Evolutionary conservation across 2,113 vertebrate genomes (phyloP), one percentile per base, ranked within the genome.

Genomic region (Mola mola): DNA sequence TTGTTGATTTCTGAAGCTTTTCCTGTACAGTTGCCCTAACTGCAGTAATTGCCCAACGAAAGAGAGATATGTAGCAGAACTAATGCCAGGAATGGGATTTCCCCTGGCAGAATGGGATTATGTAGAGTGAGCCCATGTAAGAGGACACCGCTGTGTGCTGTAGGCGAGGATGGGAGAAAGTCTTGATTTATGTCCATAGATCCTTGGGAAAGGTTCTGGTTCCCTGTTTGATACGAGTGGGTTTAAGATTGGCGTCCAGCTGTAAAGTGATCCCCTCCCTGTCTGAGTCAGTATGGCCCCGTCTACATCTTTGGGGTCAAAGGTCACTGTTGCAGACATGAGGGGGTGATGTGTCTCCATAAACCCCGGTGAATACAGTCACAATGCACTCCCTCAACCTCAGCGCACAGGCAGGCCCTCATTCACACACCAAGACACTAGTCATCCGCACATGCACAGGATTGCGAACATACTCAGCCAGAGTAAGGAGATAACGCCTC

Each of bases 141-240:
- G 66, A 70, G 76, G 84, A 83, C 78, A 79, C 86, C 70, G 9
- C 72, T 68, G 75, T 61, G 67, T 79, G 69, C 56, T 73, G 48
- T 56, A 72, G 73, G 77, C 73, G 82, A 89, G 82, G 78, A 84
- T 82, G 71, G 62, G 46, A 52, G 48, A 55, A 73, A 56, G 68
- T 57, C 49, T 73, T 88, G 90, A 91, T 92, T 91, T 88, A 91
- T 90, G 81, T 66, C 75, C 70, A 57, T 79, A 85, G 87, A 79
- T 85, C 84, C 80, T 87, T 87, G 86, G 80, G 81, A 88, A 81
- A 75, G 84, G 63, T 85, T 87, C 72, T 73, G 66, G 82, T 87
- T 85, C 84, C 74, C 56, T 56, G 47, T 40, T 78, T 72, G 85
- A 83, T 83, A 70, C 46, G 77, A 88, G 55, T 50, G 73, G 83